These are phyloP conservation scores for Atlantisia rogersi DNA, from an alignment of 2,113 vertebrate genomes.

Conservation along the genomic window DNA sequence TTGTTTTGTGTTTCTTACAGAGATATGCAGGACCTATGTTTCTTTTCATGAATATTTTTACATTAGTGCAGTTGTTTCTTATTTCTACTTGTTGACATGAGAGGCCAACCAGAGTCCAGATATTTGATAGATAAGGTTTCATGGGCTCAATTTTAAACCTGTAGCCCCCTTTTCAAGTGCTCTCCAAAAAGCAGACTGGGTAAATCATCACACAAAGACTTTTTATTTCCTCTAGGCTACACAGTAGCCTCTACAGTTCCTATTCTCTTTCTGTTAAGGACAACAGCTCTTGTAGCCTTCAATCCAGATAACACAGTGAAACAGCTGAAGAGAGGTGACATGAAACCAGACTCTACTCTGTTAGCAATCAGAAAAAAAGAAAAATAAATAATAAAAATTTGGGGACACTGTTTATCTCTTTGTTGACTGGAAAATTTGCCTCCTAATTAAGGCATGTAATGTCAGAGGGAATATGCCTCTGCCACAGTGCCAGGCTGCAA, in stretches of 20 bases:
- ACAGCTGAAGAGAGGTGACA: not conserved
- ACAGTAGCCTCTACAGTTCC: not conserved
- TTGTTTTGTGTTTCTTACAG: not conserved
- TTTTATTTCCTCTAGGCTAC: not conserved
- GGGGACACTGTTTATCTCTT: not conserved
- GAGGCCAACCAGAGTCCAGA: not conserved
- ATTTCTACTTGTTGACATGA: not conserved
- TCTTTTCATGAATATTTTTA: not conserved
- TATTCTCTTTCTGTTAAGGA: not conserved
- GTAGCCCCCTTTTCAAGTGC: not conserved
- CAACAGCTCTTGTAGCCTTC: accelerated
- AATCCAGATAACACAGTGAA: not conserved
- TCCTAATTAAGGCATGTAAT: not conserved
- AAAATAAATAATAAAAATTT: too few species aligned
- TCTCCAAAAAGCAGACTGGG: not conserved
- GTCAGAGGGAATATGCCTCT: not conserved
- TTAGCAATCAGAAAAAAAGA: not conserved
- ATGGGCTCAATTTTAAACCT: not conserved
- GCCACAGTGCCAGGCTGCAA: not conserved
- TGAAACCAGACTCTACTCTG: not conserved
- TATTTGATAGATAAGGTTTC: not conserved
- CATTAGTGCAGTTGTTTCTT: not conserved
- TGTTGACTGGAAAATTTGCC: not conserved
- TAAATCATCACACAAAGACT: not conserved
- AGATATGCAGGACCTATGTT: not conserved